Base-by-base conservation (phyloP, 2,113 vertebrate genomes). In the Dendrocopos noguchii region DNA sequence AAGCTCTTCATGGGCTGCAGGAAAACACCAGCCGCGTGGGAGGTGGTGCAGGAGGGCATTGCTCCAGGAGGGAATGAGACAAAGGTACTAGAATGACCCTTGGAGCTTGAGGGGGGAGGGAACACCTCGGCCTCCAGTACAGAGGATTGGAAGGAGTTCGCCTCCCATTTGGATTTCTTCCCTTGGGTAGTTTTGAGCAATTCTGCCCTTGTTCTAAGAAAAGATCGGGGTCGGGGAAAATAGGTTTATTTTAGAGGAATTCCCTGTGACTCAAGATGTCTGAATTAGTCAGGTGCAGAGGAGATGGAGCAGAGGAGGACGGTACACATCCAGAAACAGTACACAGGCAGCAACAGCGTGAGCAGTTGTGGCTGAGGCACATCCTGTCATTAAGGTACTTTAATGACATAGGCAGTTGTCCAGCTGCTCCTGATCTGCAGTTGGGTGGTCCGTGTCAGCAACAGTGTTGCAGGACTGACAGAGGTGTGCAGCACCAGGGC, bases 401-500 rank as follows among this genome's bases (percentile, higher is more conserved):
- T 16, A 39, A 34, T 34, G 59, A 29, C 28, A n/a, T 2, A 13
- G 79, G n/a, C 64, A 31, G 27, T 3, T 4, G 3, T 61, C 67
- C 29, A 2, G 0, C 59, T 55, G 74, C 22, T 55, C 47, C 7
- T 6, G 3, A 4, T 3, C 60, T 0, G 0, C 59, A 10, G 68
- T 5, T 2, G 2, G 9, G 39, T 52, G 9, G 11, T 50, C 34
- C 9, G 27, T 6, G n/a, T 53, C 61, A 39, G 78, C 57, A 71
- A n/a, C 28, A 12, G 33, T 5, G 12, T 20, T 42, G 56, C 67
- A 47, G 79, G 29, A 12, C 25, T 21, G 72, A 7, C 2, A 2
- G 52, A 57, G 39, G 8, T 8, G 20, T 2, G 5, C 12, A 12
- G 42, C 42, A 21, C n/a, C 15, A 4, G 20, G 36, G n/a, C 29